These are phyloP conservation scores for Trochalopteron elliotii DNA, from an alignment of 2,113 vertebrate species.

Conservation along the genomic window DNA sequence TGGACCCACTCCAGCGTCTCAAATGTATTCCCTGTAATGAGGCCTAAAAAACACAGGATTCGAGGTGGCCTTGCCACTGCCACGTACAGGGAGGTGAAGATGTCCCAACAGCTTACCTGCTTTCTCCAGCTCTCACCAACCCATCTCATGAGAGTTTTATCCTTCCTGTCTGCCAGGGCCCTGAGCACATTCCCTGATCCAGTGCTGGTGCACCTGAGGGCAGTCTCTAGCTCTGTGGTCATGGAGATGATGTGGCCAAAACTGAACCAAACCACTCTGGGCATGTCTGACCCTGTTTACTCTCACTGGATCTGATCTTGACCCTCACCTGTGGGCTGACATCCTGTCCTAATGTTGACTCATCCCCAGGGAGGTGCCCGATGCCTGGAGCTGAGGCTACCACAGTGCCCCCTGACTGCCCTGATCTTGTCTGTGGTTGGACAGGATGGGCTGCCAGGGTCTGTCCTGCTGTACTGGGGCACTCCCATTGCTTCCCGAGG, in stretches of 20 bases:
- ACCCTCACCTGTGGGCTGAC: neutral
- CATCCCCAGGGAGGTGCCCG: accelerated
- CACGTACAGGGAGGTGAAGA: neutral
- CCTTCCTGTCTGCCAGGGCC: neutral
- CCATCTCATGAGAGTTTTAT: neutral
- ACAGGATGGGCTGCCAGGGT: accelerated
- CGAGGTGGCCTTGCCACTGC: accelerated
- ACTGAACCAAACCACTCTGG: neutral
- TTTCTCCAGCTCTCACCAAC: neutral
- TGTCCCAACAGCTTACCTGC: accelerated
- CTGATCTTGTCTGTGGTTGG: neutral
- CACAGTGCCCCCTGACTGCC: accelerated
- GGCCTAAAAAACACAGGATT: neutral
- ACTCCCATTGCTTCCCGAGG: neutral
- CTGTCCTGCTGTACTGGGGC: accelerated
- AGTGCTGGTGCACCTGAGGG: neutral
- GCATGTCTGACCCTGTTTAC: neutral
- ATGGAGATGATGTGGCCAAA: neutral
- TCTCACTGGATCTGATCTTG: neutral
- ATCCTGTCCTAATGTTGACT: neutral
- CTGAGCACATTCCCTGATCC: neutral
- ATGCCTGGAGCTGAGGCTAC: neutral
- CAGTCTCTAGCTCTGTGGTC: neutral
- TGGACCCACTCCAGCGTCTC: neutral
- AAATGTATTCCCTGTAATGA: neutral